Evolutionary conservation across 2,797 vertebrate species (phyloP).

Genomic region (Rallus crepitans): DNA sequence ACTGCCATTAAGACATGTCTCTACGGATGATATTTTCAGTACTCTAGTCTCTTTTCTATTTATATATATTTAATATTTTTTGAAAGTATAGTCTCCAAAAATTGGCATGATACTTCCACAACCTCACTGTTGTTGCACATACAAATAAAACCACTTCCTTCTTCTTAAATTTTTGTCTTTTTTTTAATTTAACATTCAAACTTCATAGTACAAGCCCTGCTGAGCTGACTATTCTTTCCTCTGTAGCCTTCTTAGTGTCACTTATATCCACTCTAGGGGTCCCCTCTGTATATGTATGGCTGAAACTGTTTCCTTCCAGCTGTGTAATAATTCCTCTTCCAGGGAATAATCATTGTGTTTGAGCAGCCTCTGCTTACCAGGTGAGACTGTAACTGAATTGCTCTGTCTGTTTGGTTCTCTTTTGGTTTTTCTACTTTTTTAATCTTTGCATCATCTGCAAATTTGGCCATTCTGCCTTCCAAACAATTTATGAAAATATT

Average conservation of each 20-base stretch:
- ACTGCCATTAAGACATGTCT: background rate
- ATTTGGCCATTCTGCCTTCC: background rate
- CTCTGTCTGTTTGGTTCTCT: background rate
- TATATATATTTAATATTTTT: background rate
- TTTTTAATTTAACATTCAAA: background rate
- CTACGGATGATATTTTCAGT: background rate
- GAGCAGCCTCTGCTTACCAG: background rate
- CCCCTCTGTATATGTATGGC: background rate
- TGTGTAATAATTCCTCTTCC: background rate
- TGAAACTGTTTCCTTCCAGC: background rate
- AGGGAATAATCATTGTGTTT: background rate
- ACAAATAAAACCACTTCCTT: background rate
- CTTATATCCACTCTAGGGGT: background rate
- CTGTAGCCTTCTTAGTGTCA: background rate
- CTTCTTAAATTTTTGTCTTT: background rate
- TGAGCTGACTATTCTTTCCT: background rate
- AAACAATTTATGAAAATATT: background rate
- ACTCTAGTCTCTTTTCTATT: background rate
- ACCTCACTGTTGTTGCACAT: background rate
- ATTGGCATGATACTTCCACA: background rate
- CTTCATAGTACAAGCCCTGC: background rate
- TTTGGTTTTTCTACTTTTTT: background rate
- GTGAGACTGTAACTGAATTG: background rate
- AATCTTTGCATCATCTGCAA: background rate
- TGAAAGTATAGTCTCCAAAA: background rate